These are phyloP conservation scores for Apantesis nais DNA, from an alignment of 2,888 invertebrate species.

Conservation along the genomic window DNA sequence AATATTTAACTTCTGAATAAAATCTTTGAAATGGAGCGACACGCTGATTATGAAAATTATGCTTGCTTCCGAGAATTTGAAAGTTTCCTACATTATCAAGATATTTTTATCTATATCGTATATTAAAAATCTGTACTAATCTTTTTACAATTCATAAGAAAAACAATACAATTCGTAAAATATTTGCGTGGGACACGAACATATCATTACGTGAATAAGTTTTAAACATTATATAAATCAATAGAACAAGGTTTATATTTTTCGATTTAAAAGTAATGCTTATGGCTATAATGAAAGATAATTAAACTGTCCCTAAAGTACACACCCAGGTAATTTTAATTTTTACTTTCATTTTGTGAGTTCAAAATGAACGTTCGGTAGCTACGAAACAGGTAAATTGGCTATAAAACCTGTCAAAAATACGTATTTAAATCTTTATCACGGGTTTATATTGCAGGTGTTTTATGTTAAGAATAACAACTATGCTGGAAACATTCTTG, in stretches of 20 bases:
- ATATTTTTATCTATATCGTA: neutral
- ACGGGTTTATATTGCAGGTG: slow-evolving; percentile 40
- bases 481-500: slow-evolving; percentile 10
- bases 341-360: slow-evolving; percentile 42
- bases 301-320: slow-evolving; percentile 35
- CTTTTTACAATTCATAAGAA: neutral
- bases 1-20: no score
- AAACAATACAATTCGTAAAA: neutral
- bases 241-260: slow-evolving; percentile 14
- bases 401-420: slow-evolving; percentile 47
- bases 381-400: slow-evolving; percentile 45
- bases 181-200: neutral
- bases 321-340: slow-evolving; percentile 31
- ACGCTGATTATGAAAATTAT: neutral
- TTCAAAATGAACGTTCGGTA: slow-evolving; percentile 26
- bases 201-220: neutral
- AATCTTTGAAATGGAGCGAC: neutral
- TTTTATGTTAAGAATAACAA: slow-evolving; percentile 45
- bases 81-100: neutral
- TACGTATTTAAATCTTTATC: slow-evolving; percentile 50
- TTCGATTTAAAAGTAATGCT: slow-evolving; percentile 21
- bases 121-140: neutral
- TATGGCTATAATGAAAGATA: slow-evolving; percentile 34
- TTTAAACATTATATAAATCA: neutral
- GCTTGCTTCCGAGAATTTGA: neutral